Evolutionary conservation across 1,140 invertebrate genomes (phyloP), one percentile per base, ranked within the genome.

Genomic region (Drosophila repletoides): DNA sequence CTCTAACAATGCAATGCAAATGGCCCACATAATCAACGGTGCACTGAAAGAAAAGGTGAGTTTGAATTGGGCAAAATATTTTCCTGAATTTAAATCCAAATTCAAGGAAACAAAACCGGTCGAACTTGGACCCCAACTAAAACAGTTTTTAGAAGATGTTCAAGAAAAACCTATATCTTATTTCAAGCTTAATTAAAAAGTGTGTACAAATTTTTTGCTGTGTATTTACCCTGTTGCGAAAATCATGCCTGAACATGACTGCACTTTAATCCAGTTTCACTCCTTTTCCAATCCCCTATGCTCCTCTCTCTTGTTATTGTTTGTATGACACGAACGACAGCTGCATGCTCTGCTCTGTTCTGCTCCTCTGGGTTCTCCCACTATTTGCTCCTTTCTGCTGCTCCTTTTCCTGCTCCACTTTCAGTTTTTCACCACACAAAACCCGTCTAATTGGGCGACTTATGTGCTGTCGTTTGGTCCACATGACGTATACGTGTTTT

Each of bases 401-500:
- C n/a, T 49, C 9, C 6, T 31, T 5, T 12, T 21, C 36, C 36
- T 9, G 14, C 9, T 17, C 2, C 15, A 17, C 12, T 34, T 14
- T 10, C 12, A 34, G 31, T 10, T 34, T 12, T 43, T n/a, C 24
- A 10, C 21, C 51, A 53, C 64, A 69, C 43, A 56, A 63, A 58
- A 74, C 66, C 67, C 40, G 51, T 61, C 61, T 75, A 79, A 84
- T 84, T 83, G 79, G 70, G 60, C 64, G 80, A 79, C 71, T 74
- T 65, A 72, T 63, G 51, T 36, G 22, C 43, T 51, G 53, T 43
- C 43, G 26, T 46, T 46, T 15, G 80, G 58, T 28, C 66, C 58
- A 79, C 79, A 68, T 67, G 71, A 46, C 66, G 79, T 75, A 72
- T 84, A 75, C 80, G 74, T 84, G 79, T 75, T 84, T 79, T 84